Evolutionary conservation across 2,888 invertebrate genomes (phyloP).

Genomic region (Drosophila algonquin): DNA sequence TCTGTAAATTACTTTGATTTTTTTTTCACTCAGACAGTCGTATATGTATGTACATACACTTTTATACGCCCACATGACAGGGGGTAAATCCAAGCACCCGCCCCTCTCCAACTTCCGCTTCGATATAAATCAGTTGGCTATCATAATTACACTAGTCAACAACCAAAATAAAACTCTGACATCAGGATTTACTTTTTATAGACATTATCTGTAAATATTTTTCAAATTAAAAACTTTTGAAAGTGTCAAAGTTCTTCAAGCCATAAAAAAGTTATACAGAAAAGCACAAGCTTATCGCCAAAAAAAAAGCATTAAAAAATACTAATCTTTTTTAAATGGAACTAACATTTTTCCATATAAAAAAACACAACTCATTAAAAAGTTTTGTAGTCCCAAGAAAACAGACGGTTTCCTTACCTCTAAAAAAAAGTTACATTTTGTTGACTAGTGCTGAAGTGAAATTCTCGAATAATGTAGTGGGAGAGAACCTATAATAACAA

Average conservation of each 20-base stretch:
- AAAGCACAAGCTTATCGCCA: background rate
- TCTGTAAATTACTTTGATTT: slow-evolving; percentile 69
- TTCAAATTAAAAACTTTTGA: background rate
- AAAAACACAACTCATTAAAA: background rate
- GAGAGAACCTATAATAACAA: slow-evolving; percentile 27
- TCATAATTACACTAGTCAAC: slow-evolving; percentile 10
- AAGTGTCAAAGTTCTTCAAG: too few relatives aligned
- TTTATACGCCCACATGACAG: slow-evolving; percentile 21
- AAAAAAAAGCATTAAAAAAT: background rate
- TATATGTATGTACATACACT: background rate
- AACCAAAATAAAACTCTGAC: background rate
- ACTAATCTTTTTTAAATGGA: background rate
- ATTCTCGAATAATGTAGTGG: background rate
- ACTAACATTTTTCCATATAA: background rate
- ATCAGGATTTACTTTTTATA: too few relatives aligned
- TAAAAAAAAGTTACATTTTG: background rate
- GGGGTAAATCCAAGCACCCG: background rate
- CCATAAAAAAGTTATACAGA: too few relatives aligned
- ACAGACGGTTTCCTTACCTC: too few relatives aligned
- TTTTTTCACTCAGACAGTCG: background rate
- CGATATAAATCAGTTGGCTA: slow-evolving; percentile 43
- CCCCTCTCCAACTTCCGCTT: slow-evolving; percentile 14
- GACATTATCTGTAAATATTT: background rate
- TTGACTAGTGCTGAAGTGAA: slow-evolving; percentile 4
- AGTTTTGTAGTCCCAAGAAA: background rate